Evolutionary conservation across 2,797 vertebrate genomes (phyloP).

Genomic region (Myripristis murdjan): DNA sequence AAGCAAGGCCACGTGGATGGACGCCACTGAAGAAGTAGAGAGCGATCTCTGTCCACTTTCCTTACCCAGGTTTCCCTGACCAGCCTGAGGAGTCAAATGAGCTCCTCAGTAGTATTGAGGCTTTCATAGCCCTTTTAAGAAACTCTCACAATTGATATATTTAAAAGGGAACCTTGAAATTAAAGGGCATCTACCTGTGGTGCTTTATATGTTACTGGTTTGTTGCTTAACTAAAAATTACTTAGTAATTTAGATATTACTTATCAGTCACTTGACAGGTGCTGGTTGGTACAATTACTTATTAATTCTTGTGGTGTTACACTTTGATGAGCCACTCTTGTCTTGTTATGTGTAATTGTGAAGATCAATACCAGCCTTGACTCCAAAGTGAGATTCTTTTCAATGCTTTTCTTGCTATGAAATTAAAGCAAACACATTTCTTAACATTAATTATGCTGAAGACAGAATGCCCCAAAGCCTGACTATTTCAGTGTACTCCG

Average conservation of each 20-base stretch:
- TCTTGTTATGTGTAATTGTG: background rate
- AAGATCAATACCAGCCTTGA: conserved; percentile 17
- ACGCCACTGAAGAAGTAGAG: conserved; percentile 18
- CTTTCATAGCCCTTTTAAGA: conserved; percentile 42
- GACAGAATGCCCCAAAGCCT: conserved; percentile 45
- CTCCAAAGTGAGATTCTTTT: conserved; percentile 28
- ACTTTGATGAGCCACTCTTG: background rate
- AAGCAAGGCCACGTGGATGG: conserved; percentile 19
- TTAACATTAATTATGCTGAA: conserved; percentile 52
- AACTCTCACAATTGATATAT: conserved; percentile 25
- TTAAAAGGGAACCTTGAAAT: conserved; percentile 30
- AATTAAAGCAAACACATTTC: conserved; percentile 41
- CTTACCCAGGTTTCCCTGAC: conserved; percentile 16
- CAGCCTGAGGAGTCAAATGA: conserved; percentile 18
- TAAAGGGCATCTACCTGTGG: background rate
- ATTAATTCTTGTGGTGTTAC: conserved; percentile 2
- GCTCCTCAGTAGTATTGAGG: conserved; percentile 19
- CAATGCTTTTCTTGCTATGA: conserved; percentile 23
- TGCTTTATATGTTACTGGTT: background rate
- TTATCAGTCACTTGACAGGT: too few species aligned
- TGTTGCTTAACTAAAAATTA: conserved; percentile 16
- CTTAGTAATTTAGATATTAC: too few species aligned
- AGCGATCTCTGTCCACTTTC: conserved; percentile 3
- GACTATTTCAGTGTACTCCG: conserved; percentile 9
- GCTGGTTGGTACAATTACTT: background rate